A percentile compares a stretch with the other conserved stretches of the same genome.
Conservation (phyloP, 2,888 invertebrate species). For the Hydrotaea cyrtoneurina region DNA sequence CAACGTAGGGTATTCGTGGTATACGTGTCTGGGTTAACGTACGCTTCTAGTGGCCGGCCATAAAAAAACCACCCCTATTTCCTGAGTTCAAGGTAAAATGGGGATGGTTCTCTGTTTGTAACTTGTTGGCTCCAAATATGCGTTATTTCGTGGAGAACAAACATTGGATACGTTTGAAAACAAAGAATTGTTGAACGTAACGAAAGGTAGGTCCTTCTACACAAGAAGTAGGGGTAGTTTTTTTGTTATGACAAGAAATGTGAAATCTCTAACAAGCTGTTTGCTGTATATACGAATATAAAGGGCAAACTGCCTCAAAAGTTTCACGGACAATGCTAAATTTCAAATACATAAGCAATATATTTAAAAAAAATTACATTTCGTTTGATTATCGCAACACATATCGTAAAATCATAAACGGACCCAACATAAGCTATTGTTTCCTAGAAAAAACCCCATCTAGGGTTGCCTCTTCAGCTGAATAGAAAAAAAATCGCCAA, state of each 20-base stretch:
- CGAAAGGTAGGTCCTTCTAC: background rate
- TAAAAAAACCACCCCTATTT: conserved; percentile 16
- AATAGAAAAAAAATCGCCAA: too few relatives aligned
- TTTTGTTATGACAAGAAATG: background rate
- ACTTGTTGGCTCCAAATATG: conserved; percentile 7
- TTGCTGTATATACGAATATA: too few relatives aligned
- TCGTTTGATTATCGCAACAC: too few relatives aligned
- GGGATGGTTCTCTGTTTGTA: conserved; percentile 17
- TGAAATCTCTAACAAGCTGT: background rate
- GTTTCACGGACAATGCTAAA: too few relatives aligned
- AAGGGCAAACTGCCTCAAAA: too few relatives aligned
- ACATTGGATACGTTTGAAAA: background rate
- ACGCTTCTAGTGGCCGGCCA: background rate
- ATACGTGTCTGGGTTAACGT: conserved; percentile 41
- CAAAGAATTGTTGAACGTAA: background rate
- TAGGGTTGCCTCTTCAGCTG: too few relatives aligned
- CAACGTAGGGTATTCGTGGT: background rate
- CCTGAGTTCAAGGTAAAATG: background rate
- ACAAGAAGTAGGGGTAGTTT: background rate
- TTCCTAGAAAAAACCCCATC: too few relatives aligned
- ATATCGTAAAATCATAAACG: too few relatives aligned
- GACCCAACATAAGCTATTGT: too few relatives aligned
- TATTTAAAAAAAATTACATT: too few relatives aligned
- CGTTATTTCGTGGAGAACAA: background rate
- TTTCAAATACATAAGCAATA: too few relatives aligned